Base-by-base conservation (phyloP, 2,797 vertebrate species). In the Epinephelus awoara region DNA sequence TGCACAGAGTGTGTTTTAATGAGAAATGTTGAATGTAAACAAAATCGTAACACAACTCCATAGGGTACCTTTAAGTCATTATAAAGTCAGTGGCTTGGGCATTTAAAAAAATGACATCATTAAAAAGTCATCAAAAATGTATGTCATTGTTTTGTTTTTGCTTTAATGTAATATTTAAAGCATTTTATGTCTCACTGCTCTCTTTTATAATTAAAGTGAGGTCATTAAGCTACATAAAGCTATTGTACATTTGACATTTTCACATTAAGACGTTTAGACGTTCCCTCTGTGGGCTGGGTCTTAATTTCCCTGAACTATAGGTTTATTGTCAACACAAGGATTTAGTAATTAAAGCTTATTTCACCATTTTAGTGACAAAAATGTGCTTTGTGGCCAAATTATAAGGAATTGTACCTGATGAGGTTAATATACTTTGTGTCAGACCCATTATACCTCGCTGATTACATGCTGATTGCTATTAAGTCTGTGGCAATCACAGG, bases 241-340 rank as follows among this genome's bases (percentile, higher is more conserved):
- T 11, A 3, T 34, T 63, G n/a, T 57, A 21, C 14, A 38, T 56
- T 55, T 54, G 42, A 64, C 55, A 17, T 57, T 51, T 58, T 69
- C 12, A 17, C 7, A 42, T 59, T 64, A 18, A 70, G 47, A 10
- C 15, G 6, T 44, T 65, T n/a, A 59, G 15, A 64, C 11, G 10
- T 52, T 46, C 19, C 17, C 17, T 46, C 25, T 47, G 65, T 34
- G 40, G 13, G 3, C 29, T 50, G n/a, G 23, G 8, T 50, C 17
- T 25, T 46, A 12, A 50, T 55, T 67, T 71, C 21, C 52, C 44
- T 19, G 6, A 63, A 40, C 15, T 51, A 58, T 12, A 25, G 13
- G 27, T 75, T 81, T 70, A 47, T 29, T 55, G 14, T 75, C 7
- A 72, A 49, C 40, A 46, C 38, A 21, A 46, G 38, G 44, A 66